Evolutionary conservation across 2,888 invertebrate species (phyloP).

Genomic region (Globia sparganii): DNA sequence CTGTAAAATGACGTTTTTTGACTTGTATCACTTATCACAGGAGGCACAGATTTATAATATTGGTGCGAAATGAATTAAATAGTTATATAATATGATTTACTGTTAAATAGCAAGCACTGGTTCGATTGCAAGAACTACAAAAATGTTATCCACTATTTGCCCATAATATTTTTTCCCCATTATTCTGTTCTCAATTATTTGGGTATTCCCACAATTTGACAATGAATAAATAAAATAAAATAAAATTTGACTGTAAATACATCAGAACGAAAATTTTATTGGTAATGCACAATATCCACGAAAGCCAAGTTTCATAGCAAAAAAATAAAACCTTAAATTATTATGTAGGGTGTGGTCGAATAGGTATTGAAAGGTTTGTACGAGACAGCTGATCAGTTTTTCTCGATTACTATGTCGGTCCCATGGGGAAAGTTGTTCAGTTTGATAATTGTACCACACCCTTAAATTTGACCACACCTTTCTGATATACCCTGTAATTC

Average conservation of each 20-base stretch:
- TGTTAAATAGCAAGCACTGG: background rate
- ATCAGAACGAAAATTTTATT: background rate
- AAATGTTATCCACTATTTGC: background rate
- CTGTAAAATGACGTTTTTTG: too few relatives aligned
- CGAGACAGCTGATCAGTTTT: background rate
- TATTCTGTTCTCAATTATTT: background rate
- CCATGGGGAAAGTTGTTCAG: background rate
- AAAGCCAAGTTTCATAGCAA: background rate
- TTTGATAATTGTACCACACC: too few relatives aligned
- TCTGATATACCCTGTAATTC: background rate
- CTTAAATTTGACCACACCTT: background rate
- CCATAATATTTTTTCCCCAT: background rate
- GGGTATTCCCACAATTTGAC: too few relatives aligned
- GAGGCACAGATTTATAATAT: slow-evolving; percentile 24
- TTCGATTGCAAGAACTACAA: background rate
- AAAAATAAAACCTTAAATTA: background rate
- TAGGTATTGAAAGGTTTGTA: background rate
- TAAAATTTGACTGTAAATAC: slow-evolving; percentile 6
- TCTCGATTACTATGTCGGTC: background rate
- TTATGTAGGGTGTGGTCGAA: background rate
- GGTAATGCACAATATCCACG: background rate
- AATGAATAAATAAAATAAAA: too few relatives aligned
- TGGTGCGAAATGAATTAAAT: slow-evolving; percentile 6
- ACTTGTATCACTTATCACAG: too few relatives aligned
- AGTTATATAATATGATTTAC: background rate